phyloP scores from a whole-genome alignment of 2,888 invertebrate species.

The Eurois occulta region DNA sequence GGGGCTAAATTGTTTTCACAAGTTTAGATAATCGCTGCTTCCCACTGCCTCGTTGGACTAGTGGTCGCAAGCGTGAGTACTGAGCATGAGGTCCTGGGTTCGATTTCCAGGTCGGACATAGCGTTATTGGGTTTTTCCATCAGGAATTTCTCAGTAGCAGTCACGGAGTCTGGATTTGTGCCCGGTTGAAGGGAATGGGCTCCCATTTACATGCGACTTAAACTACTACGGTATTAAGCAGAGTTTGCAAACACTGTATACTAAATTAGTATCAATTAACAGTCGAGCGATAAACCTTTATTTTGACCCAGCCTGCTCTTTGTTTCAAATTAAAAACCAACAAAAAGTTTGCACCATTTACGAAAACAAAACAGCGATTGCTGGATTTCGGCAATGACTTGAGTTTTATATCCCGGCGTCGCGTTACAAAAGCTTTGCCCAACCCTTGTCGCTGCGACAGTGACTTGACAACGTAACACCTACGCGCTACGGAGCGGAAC shows the following conservation, averaged over 20 bases:
- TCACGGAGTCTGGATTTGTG: too few species aligned
- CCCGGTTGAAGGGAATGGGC: too few species aligned
- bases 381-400: constrained; percentile 24
- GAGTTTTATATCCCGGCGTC: constrained; percentile 11
- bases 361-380: constrained; percentile 11
- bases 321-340: background rate
- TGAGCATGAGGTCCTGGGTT: too few species aligned
- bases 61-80: too few species aligned
- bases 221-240: too few species aligned
- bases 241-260: background rate
- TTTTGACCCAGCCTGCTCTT: background rate
- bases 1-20: too few species aligned
- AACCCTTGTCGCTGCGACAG: constrained; percentile 14
- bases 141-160: too few species aligned
- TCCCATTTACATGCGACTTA: too few species aligned
- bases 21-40: background rate
- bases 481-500: constrained; percentile 8
- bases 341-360: background rate
- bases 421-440: constrained; percentile 16
- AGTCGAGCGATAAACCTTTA: background rate
- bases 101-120: too few species aligned
- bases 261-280: background rate
- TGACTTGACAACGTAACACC: constrained; percentile 39
- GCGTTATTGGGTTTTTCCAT: too few species aligned
- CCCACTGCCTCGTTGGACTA: too few species aligned